Evolutionary conservation across 2,113 vertebrate species (phyloP).

Genomic region (Candoia aspera): DNA sequence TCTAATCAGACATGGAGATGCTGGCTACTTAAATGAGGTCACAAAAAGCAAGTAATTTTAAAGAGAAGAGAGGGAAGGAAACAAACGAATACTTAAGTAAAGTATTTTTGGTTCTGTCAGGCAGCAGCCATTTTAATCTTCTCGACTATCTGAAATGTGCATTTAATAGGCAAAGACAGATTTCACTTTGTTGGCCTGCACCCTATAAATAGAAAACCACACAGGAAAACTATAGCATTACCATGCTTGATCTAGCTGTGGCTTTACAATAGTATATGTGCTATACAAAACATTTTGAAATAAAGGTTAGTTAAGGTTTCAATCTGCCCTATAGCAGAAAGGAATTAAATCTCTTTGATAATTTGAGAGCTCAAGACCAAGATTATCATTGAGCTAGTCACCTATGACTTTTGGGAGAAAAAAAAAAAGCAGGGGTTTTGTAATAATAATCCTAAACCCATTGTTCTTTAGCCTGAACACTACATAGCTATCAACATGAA

Average conservation of each 20-base stretch:
- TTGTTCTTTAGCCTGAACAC: constrained; percentile 1
- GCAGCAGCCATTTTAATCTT: neutral
- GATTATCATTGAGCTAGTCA: neutral
- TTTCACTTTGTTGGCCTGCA: neutral
- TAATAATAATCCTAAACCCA: neutral
- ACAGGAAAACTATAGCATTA: neutral
- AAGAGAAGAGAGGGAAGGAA: neutral
- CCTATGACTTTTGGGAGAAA: neutral
- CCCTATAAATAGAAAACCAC: neutral
- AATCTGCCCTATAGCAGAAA: neutral
- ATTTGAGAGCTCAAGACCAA: neutral
- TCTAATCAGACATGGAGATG: neutral
- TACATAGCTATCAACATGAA: neutral
- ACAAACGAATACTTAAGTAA: neutral
- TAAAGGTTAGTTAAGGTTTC: neutral
- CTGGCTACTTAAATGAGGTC: neutral
- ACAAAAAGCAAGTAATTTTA: neutral
- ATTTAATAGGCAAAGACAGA: neutral
- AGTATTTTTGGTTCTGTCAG: neutral
- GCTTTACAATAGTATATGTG: neutral
- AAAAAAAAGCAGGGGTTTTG: neutral
- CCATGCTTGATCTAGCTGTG: neutral
- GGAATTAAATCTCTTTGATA: neutral
- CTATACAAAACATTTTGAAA: neutral
- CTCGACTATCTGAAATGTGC: neutral